Evolutionary conservation across 2,888 invertebrate genomes (phyloP), one percentile per base, ranked within the genome.

Genomic region (Aricia artaxerxes): DNA sequence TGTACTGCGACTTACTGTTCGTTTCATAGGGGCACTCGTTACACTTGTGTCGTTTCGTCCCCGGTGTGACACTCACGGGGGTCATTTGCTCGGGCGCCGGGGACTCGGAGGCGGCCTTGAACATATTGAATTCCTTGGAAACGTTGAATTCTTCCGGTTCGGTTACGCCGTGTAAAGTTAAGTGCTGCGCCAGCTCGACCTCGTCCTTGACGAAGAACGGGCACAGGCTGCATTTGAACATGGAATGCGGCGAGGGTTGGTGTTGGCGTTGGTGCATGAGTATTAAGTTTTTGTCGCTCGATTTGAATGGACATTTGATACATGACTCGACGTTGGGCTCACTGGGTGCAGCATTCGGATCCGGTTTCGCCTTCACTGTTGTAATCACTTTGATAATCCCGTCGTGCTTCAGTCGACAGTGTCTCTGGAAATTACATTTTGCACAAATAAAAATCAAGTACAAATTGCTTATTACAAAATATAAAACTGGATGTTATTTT

Each of bases 1-100:
- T 95, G 89, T 96, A 97, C 89, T 98, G 98, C 44, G 97, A 97
- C 88, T 97, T 97, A 88, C 97, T 97, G 87, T 97, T 97, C 64
- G 97, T 97, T 83, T 97, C 97, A 87, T 97, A 98, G 0, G 98
- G 98, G 88, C 98, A 98, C 79, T 96, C 96, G 5, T 95, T 95
- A 87, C 98, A 98, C 86, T 96, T 96, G 88, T 97, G 97, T 81
- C 97, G 95, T 86, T 97, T 97, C 4, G 91, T 91, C 11, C 86
- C 82, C 35, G 84, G 83, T 1, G 88, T 78, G 77, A 84, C 90
- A 88, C n/a, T 85, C 82, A 73, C 87, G 84, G 60, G 84, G 82
- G 78, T 77, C 61, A 79, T 49, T 53, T 81, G 84, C 24, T 91
- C 90, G 24, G 87, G 86, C 57, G 87, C 81, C 31, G 91, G 91